Conservation (phyloP, 1,140 invertebrate species). For the Drosophila virilis region DNA sequence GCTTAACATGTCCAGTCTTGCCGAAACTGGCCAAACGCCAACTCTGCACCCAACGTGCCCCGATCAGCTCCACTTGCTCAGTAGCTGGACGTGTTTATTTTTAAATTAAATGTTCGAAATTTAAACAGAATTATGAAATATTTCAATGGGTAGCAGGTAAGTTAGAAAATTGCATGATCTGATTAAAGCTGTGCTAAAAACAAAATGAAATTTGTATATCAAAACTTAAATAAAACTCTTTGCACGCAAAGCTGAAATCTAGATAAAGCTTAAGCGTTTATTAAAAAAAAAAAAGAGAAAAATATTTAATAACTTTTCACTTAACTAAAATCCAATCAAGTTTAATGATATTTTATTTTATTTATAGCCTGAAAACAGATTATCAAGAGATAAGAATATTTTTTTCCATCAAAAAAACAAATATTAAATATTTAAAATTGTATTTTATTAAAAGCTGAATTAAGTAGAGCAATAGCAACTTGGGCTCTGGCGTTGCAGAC, state of each 20-base stretch:
- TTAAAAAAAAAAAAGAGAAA: no score
- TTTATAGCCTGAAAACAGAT: not conserved
- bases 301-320: no score
- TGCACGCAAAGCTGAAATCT: no score
- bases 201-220: no score
- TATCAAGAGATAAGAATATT: no score
- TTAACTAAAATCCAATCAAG: not conserved
- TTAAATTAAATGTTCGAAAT: conserved; percentile 12
- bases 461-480: not conserved
- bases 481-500: not conserved
- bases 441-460: not conserved
- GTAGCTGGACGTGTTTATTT: conserved; percentile 2
- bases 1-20: conserved; percentile 7
- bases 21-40: not conserved
- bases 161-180: no score
- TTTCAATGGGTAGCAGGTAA: not conserved
- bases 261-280: no score
- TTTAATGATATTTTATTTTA: not conserved
- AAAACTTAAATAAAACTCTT: no score
- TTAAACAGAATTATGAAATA: not conserved
- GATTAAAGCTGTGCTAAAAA: no score
- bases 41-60: not conserved
- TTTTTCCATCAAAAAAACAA: no score
- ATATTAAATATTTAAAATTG: not conserved
- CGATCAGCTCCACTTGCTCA: not conserved